Conservation (phyloP, 1,140 invertebrate genomes). For the Epicauta chinensis region DNA sequence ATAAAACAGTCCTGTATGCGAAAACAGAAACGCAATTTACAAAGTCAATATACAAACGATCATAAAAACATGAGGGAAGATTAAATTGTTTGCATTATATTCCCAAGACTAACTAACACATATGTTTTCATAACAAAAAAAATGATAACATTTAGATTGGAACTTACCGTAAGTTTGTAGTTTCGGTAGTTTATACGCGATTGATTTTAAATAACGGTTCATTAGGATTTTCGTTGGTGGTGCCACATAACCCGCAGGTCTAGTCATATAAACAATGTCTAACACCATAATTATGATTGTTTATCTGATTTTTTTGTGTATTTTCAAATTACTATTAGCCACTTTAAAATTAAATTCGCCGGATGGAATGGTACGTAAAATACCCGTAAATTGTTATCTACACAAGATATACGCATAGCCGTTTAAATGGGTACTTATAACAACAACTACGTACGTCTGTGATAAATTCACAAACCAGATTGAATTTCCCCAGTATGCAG, state of each 20-base stretch:
- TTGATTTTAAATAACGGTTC: conserved; percentile 7
- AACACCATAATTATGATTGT: too few species aligned
- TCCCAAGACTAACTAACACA: too few species aligned
- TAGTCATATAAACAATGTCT: neutral
- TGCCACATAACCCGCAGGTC: conserved; percentile 1
- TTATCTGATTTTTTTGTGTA: too few species aligned
- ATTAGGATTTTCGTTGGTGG: conserved; percentile 9
- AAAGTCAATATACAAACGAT: conserved; percentile 5
- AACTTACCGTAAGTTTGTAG: conserved; percentile 9
- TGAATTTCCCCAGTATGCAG: too few species aligned
- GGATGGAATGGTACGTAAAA: conserved; percentile 12
- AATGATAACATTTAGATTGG: conserved; percentile 1
- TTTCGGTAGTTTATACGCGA: conserved; percentile 3
- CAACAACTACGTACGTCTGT: too few species aligned
- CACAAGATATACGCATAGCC: conserved; percentile 11
- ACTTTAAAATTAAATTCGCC: conserved; percentile 10
- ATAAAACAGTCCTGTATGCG: conserved; percentile 4
- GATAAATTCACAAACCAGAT: too few species aligned
- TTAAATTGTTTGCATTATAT: conserved; percentile 10
- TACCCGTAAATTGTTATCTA: conserved; percentile 1
- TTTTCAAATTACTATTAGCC: conserved; percentile 20
- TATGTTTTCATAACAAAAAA: neutral
- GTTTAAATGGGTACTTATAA: neutral
- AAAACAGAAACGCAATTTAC: conserved; percentile 15
- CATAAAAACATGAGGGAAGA: conserved; percentile 12